A percentile compares a stretch with the other conserved stretches of the same genome.
phyloP scores from a whole-genome alignment of 92 coral and sea anemone species.

The Metridium senile region DNA sequence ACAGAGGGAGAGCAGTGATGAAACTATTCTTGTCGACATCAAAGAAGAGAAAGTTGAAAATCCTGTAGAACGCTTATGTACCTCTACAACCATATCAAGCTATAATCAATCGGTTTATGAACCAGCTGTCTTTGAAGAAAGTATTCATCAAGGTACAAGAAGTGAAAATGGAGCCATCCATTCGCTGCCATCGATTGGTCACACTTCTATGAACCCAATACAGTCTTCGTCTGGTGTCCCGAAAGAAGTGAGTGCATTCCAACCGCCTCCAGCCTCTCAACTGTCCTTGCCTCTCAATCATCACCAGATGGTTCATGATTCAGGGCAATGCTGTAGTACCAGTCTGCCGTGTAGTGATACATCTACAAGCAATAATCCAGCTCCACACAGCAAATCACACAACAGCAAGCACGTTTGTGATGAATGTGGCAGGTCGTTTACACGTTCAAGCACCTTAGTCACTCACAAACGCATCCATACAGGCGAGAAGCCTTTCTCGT shows the following conservation, averaged over 20 bases:
- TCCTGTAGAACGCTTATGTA: no score
- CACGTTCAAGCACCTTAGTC: slow-evolving; percentile 77
- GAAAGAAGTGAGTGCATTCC: not conserved
- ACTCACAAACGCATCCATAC: slow-evolving; percentile 75
- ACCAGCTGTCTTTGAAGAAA: not conserved
- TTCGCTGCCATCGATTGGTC: not conserved
- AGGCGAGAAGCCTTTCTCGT: slow-evolving; percentile 75
- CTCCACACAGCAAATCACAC: no score
- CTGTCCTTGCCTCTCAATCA: no score
- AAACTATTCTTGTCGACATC: not conserved
- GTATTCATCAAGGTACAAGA: not conserved
- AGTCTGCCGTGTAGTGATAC: not conserved
- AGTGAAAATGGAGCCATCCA: not conserved
- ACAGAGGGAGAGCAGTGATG: not conserved
- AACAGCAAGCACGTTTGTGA: slow-evolving; percentile 59
- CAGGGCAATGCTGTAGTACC: not conserved
- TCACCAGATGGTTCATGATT: no score
- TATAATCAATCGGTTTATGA: not conserved
- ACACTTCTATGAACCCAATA: not conserved
- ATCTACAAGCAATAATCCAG: not conserved
- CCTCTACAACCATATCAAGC: not conserved
- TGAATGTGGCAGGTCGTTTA: slow-evolving; percentile 71
- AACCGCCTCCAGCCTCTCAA: not conserved
- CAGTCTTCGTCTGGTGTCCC: not conserved
- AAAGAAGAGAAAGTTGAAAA: not conserved